Conservation (phyloP, 2,888 invertebrate genomes). For the Ganaspis brasiliensis region DNA sequence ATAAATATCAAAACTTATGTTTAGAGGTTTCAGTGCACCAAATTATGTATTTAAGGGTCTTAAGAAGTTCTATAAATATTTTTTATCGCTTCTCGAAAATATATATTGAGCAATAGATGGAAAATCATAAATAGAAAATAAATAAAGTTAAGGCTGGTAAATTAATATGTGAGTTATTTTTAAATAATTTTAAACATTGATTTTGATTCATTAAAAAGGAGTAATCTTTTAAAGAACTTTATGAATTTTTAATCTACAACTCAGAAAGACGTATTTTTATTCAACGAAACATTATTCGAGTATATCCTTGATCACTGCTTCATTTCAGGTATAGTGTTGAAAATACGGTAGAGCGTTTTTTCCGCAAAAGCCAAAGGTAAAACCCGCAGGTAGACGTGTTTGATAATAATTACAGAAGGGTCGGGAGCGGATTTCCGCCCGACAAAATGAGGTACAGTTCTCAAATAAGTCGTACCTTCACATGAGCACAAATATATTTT, state of each 20-base stretch:
- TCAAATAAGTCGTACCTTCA: conserved; percentile 20
- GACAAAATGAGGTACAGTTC: conserved; percentile 51
- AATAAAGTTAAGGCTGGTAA: no score
- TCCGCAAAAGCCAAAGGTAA: conserved; percentile 10
- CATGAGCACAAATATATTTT: conserved; percentile 21
- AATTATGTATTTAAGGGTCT: not conserved
- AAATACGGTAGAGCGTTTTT: conserved; percentile 1
- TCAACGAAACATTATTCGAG: no score
- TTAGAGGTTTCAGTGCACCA: conserved; percentile 4
- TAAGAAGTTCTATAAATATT: not conserved
- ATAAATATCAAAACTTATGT: not conserved
- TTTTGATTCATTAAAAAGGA: no score
- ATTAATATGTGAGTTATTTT: no score
- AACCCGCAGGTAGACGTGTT: conserved; percentile 42
- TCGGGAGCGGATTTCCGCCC: conserved; percentile 72
- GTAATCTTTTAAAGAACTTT: no score
- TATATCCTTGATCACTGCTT: no score
- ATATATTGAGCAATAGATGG: no score
- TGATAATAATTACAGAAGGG: conserved; percentile 71
- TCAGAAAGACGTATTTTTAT: no score
- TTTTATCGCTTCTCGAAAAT: no score
- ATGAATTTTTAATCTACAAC: no score
- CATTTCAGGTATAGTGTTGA: not conserved
- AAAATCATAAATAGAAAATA: not conserved
- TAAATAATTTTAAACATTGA: no score